Base-by-base conservation (phyloP, 2,113 vertebrate genomes). In the Hyaena hyaena region DNA sequence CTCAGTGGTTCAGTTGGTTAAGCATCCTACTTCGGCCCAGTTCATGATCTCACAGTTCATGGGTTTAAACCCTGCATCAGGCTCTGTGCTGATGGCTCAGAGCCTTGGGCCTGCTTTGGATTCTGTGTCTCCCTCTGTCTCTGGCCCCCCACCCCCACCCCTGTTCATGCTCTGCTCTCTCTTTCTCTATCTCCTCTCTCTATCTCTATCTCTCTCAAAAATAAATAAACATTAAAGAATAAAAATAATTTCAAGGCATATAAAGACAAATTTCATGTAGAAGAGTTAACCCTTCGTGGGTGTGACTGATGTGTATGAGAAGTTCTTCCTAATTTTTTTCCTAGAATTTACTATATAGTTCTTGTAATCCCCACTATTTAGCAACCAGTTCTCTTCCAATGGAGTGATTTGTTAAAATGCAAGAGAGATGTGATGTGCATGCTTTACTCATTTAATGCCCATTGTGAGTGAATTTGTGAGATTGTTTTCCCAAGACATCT, bases 381-480 rank as follows among this genome's bases (percentile, higher is more conserved):
- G 10, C 55, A 92, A 53, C 2, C 21, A 73, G 19, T 93, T 97
- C 10, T 58, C 96, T 94, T 81, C n/a, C 88, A 93, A 68, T 76
- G 23, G 33, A 92, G 24, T 95, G 45, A 66, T 68, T 85, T 85
- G 5, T 90, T 92, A 92, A 96, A 95, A 53, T 88, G 35, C 48
- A 95, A 88, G 50, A 82, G 82, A 90, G 35, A 48, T 68, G 8
- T 55, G 33, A 28, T 68, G 0, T 87, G 31, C 26, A 26, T 68
- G 5, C 4, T 95, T 77, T 95, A 66, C 5, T 63, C 7, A 39
- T 87, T 91, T 90, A 90, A 88, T 92, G 76, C 26, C 58, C 16
- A 45, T 10, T 77, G 19, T 90, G 69, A 90, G 43, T 93, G 93
- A 73, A 83, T 95, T 92, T 87, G 33, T 89, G n/a, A 83, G 61